Evolutionary conservation across 2,113 vertebrate genomes (phyloP).

Genomic region (Pungitius pungitius): DNA sequence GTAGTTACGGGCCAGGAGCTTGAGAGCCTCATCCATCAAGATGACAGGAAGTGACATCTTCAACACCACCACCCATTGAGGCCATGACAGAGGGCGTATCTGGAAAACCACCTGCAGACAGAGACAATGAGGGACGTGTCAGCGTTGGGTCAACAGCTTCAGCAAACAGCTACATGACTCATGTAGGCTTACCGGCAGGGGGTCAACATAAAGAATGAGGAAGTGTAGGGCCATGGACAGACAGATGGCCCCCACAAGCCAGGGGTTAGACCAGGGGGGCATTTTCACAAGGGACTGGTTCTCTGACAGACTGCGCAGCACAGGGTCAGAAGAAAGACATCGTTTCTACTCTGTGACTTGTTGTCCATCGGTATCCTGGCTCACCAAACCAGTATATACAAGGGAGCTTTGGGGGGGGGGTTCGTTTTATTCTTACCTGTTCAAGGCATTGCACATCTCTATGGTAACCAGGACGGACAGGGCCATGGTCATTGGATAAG

Average conservation of each 20-base stretch:
- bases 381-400: too few species aligned
- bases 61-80: conserved; percentile 84
- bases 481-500: conserved; percentile 84
- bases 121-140: background rate
- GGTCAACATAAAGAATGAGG: conserved; percentile 84
- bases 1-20: conserved; percentile 81
- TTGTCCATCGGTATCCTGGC: background rate
- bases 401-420: too few species aligned
- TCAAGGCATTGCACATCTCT: conserved; percentile 85
- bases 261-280: conserved; percentile 85
- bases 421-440: conserved; percentile 71
- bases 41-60: conserved; percentile 85
- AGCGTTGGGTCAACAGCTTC: background rate
- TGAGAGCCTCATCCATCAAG: conserved; percentile 82
- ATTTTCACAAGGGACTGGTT: conserved; percentile 85
- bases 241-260: conserved; percentile 84
- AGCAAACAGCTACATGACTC: background rate
- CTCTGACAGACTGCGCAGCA: conserved; percentile 78
- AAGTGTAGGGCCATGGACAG: conserved; percentile 85
- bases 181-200: conserved; percentile 77
- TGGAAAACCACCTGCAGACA: conserved; percentile 80
- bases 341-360: background rate
- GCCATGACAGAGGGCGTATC: conserved; percentile 81
- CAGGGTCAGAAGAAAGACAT: background rate
- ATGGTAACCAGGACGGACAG: conserved; percentile 84